A percentile compares a stretch with the other conserved stretches of the same genome.
phyloP scores from a whole-genome alignment of 1,140 invertebrate species.

The Drosophila punjabiensis region DNA sequence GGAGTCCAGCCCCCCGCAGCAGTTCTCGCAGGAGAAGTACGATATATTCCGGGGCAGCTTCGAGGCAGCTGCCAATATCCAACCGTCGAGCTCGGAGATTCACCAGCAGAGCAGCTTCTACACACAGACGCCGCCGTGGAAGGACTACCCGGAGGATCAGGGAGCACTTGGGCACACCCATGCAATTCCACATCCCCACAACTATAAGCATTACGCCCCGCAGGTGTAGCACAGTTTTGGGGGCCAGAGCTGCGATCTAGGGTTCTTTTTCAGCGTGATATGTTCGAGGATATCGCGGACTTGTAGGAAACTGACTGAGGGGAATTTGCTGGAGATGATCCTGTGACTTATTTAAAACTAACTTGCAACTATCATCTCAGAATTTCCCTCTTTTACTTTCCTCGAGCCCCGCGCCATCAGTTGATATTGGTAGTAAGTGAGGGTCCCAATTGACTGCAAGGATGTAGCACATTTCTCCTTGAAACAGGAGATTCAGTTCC shows the following conservation, averaged over 20 bases:
- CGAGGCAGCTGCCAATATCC: conserved; percentile 86
- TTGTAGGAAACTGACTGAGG: conserved; percentile 24
- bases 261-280: conserved; percentile 65
- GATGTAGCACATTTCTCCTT: neutral
- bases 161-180: conserved; percentile 10
- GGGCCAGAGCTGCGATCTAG: conserved; percentile 40
- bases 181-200: conserved; percentile 26
- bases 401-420: conserved; percentile 8
- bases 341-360: conserved; percentile 6
- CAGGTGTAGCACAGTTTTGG: conserved; percentile 74
- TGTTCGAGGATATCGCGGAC: conserved; percentile 32
- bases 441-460: neutral
- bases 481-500: neutral
- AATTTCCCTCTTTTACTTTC: conserved; percentile 11
- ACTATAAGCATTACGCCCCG: conserved; percentile 63
- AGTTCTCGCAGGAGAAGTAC: conserved; percentile 86
- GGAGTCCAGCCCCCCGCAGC: conserved; percentile 45
- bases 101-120: conserved; percentile 84
- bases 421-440: conserved; percentile 39
- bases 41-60: conserved; percentile 87
- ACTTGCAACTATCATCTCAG: neutral
- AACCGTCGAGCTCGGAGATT: conserved; percentile 36
- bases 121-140: conserved; percentile 84
- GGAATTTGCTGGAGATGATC: conserved; percentile 4
- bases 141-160: conserved; percentile 77